A percentile compares a stretch with the other conserved stretches of the same genome.
These are phyloP conservation scores for Phymastichus coffea DNA, from an alignment of 1,140 invertebrate species.

Conservation along the genomic window DNA sequence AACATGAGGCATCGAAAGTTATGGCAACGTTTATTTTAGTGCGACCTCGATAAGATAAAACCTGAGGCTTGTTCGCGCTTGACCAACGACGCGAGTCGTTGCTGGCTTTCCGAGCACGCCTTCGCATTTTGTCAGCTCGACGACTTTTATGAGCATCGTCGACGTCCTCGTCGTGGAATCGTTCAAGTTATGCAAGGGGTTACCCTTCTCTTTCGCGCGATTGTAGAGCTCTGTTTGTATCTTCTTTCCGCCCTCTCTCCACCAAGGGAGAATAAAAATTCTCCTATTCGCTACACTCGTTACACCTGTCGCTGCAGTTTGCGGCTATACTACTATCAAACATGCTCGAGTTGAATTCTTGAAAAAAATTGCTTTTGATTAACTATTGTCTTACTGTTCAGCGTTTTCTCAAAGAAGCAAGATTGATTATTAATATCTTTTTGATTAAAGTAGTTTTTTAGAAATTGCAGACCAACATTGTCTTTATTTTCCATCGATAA, in stretches of 20 bases:
- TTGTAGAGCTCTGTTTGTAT: too few relatives aligned
- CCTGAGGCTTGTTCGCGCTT: neutral
- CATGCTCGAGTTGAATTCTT: too few relatives aligned
- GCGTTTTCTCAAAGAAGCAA: too few relatives aligned
- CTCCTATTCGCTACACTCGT: slow-evolving; percentile 4
- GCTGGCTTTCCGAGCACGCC: slow-evolving; percentile 30
- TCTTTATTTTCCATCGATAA: too few relatives aligned
- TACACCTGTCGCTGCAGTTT: too few relatives aligned
- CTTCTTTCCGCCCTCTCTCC: too few relatives aligned
- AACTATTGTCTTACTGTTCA: too few relatives aligned
- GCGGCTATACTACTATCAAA: too few relatives aligned
- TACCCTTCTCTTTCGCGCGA: neutral
- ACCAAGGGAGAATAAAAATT: neutral
- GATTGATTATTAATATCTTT: too few relatives aligned
- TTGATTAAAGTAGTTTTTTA: too few relatives aligned
- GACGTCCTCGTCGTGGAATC: slow-evolving; percentile 21
- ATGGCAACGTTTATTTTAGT: slow-evolving; percentile 2
- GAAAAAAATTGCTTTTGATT: too few relatives aligned
- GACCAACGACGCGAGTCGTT: slow-evolving; percentile 6
- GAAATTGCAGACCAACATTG: too few relatives aligned
- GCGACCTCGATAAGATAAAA: slow-evolving; percentile 13
- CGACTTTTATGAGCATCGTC: slow-evolving; percentile 24
- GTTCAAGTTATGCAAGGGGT: slow-evolving; percentile 34
- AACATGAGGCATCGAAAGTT: slow-evolving; percentile 12
- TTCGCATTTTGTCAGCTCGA: slow-evolving; percentile 34